phyloP scores from a whole-genome alignment of 2,888 invertebrate species.

The Colletes collaris region DNA sequence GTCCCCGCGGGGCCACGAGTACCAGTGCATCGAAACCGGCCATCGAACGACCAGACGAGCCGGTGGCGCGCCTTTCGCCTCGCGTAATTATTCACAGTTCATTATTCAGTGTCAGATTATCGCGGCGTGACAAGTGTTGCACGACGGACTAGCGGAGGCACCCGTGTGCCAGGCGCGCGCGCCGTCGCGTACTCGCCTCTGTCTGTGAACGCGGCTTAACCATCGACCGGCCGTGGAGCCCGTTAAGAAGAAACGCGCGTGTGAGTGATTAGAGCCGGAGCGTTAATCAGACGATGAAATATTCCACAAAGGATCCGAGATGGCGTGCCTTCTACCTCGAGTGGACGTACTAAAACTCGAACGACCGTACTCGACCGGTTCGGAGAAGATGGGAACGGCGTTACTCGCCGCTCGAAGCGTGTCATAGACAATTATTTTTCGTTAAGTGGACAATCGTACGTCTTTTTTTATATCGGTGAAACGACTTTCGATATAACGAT shows the following conservation, averaged over 20 bases:
- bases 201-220: slow-evolving; percentile 49
- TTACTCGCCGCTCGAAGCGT: slow-evolving; percentile 19
- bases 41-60: slow-evolving; percentile 26
- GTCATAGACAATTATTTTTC: not conserved
- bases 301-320: slow-evolving; percentile 65
- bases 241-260: slow-evolving; percentile 65
- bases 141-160: slow-evolving; percentile 19
- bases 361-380: slow-evolving; percentile 46
- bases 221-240: slow-evolving; percentile 18
- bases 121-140: slow-evolving; percentile 64
- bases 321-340: slow-evolving; percentile 36
- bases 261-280: slow-evolving; percentile 76
- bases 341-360: slow-evolving; percentile 43
- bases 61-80: slow-evolving; percentile 57
- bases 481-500: too few relatives aligned
- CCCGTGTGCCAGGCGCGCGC: not conserved
- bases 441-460: too few relatives aligned
- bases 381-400: slow-evolving; percentile 12
- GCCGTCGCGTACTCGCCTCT: slow-evolving; percentile 4
- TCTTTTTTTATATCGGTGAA: too few relatives aligned
- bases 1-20: not conserved
- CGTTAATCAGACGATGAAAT: slow-evolving; percentile 80
- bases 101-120: slow-evolving; percentile 68
- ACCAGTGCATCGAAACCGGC: slow-evolving; percentile 20
- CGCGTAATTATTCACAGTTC: slow-evolving; percentile 66